Conservation (phyloP, 2,888 invertebrate species). For the Callosobruchus maculatus region DNA sequence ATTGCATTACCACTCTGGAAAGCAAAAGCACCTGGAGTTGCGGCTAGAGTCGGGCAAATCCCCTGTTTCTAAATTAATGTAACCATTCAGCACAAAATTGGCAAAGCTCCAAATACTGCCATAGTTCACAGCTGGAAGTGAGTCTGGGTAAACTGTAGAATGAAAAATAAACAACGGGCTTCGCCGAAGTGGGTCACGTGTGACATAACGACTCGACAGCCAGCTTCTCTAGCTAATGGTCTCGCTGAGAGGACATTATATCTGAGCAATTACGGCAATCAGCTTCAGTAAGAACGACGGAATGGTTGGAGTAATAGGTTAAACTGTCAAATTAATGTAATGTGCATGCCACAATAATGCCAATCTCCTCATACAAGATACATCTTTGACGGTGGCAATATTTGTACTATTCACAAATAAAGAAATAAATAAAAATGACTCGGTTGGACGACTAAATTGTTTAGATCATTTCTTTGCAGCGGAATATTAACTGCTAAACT, state of each 20-base stretch:
- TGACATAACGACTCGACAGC: not conserved
- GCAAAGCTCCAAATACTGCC: not conserved
- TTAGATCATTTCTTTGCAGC: too few relatives aligned
- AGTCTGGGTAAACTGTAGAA: not conserved
- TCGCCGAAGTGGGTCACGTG: not conserved
- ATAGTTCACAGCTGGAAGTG: not conserved
- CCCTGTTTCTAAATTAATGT: not conserved
- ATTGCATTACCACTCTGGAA: not conserved
- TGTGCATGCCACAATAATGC: too few relatives aligned
- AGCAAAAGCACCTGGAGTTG: not conserved
- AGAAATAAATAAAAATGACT: too few relatives aligned
- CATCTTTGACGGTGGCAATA: too few relatives aligned
- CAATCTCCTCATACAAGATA: too few relatives aligned
- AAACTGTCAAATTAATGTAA: too few relatives aligned
- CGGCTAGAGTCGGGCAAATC: not conserved
- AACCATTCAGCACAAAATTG: not conserved
- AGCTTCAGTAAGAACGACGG: too few relatives aligned
- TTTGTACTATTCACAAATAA: too few relatives aligned
- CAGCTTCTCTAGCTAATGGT: not conserved
- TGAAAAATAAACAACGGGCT: not conserved
- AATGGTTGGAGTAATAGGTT: too few relatives aligned
- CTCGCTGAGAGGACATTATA: not conserved
- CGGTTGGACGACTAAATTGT: too few relatives aligned
- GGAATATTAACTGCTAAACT: too few relatives aligned
- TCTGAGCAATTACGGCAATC: not conserved